Base-by-base conservation (phyloP, 1,140 invertebrate species). In the Neodiprion fabricii region DNA sequence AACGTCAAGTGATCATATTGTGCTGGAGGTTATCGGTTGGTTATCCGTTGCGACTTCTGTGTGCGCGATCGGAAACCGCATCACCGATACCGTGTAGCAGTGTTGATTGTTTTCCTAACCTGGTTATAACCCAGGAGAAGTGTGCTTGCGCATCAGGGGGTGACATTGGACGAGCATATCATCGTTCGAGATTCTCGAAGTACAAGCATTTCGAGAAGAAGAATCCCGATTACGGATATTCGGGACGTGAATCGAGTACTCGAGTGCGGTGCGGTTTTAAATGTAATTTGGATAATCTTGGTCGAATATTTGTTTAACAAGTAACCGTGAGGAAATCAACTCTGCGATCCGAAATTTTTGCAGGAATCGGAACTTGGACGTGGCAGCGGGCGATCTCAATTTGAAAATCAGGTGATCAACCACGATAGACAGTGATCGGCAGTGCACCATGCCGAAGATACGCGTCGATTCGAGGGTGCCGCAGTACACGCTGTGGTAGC, bases 81-180 rank as follows among this genome's bases (percentile, higher is more conserved):
- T 40, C 28, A 61, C 11, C 53, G 53, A 8, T 14, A 9, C 53
- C n/a, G 53, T 9, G 53, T 40, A 40, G 28, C 0, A 12, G 53
- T 61, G 53, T 61, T 61, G 53, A 61, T 61, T 61, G 53, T 61
- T 61, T 61, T 11, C 53, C n/a, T 61, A 14, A 17, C 53, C 11
- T 7, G 28, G 53, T 61, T 12, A 9, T 61, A 40, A 61, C 53
- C 11, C 11, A 61, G 11, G 53, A 5, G n/a, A 17, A 61, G 53
- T 61, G 53, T 61, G n/a, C 53, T 9, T 61, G 53, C 53, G 53
- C 53, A 61, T 61, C n/a, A 61, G 53, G 53, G 53, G 53, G 53
- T 61, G 28, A 40, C 28, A 40, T 3, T 40, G 2, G 28, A 40
- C 28, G 28, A 40, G 28, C 28, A 40, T 40, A 40, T 40, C 28